Evolutionary conservation across 1,140 invertebrate genomes (phyloP).

Genomic region (Phthorimaea operculella): DNA sequence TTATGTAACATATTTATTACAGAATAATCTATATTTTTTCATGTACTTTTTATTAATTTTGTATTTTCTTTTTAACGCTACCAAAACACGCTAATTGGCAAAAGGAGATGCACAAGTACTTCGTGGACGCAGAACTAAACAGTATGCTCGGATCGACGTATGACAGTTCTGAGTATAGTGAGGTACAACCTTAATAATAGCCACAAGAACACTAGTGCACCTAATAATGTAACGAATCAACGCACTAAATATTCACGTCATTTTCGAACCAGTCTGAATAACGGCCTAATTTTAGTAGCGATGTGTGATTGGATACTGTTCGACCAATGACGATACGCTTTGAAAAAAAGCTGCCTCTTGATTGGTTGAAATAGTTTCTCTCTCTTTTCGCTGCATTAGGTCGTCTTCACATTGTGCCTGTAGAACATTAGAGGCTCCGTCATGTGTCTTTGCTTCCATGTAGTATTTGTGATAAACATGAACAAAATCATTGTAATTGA

Average conservation of each 20-base stretch:
- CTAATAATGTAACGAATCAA: conserved; percentile 11
- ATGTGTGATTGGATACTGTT: background rate
- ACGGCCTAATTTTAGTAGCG: background rate
- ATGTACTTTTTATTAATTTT: conserved; percentile 27
- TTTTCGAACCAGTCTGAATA: conserved; percentile 1
- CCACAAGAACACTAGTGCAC: conserved; percentile 4
- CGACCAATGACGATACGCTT: background rate
- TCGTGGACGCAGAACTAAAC: conserved; percentile 77
- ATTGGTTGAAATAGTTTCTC: background rate
- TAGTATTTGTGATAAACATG: conserved; percentile 42
- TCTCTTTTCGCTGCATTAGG: background rate
- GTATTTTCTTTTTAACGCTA: conserved; percentile 56
- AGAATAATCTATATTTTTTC: conserved; percentile 13
- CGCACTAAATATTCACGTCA: conserved; percentile 10
- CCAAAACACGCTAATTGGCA: conserved; percentile 60
- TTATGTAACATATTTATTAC: background rate
- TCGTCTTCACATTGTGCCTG: conserved; percentile 10
- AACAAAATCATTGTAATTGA: background rate
- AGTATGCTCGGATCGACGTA: conserved; percentile 74
- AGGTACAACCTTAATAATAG: conserved; percentile 63
- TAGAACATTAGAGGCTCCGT: conserved; percentile 10
- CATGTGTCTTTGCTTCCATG: conserved; percentile 41
- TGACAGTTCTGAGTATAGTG: conserved; percentile 71
- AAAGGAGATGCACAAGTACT: conserved; percentile 79
- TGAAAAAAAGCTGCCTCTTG: no score